A percentile compares a stretch with the other conserved stretches of the same genome.
Conservation (phyloP, 2,113 vertebrate species). For the Microtus richardsoni region DNA sequence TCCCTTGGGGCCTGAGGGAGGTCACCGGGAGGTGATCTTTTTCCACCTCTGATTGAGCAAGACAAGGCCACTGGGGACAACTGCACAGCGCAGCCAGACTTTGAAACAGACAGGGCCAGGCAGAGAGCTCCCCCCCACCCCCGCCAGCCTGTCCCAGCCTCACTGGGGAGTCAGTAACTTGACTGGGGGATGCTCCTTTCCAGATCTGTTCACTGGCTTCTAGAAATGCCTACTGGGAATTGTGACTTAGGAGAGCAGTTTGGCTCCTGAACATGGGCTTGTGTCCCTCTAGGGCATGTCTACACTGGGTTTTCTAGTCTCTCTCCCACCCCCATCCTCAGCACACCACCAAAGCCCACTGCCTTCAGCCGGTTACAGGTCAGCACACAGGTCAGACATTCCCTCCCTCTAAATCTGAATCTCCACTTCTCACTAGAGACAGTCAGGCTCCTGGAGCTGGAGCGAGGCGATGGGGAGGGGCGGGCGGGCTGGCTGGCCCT, state of each 20-base stretch:
- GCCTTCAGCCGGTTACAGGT: conserved; percentile 63
- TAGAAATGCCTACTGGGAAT: conserved; percentile 32
- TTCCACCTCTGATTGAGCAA: conserved; percentile 52
- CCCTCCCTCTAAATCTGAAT: conserved; percentile 50
- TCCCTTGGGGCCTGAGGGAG: background rate
- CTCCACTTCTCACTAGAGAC: conserved; percentile 49
- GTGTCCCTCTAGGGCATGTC: conserved; percentile 54
- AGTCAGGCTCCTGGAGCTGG: conserved; percentile 9
- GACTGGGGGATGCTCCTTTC: background rate
- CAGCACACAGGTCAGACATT: conserved; percentile 67
- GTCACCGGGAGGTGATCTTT: conserved; percentile 64
- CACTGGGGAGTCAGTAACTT: background rate
- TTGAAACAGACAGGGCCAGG: background rate
- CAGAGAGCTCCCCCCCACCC: background rate
- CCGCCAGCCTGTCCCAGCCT: background rate
- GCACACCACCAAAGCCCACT: conserved; percentile 42
- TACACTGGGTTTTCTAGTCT: background rate
- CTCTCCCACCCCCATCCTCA: background rate
- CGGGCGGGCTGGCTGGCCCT: background rate
- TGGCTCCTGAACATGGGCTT: conserved; percentile 40
- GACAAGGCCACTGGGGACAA: background rate
- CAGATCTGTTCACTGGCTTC: background rate
- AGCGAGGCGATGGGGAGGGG: background rate
- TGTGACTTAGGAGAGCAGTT: conserved; percentile 45
- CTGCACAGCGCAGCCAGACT: background rate